Percentiles rank a stretch among this genome's conserved stretches.
These are phyloP conservation scores for Diplolepis rosae DNA, from an alignment of 2,888 invertebrate species.

Conservation along the genomic window DNA sequence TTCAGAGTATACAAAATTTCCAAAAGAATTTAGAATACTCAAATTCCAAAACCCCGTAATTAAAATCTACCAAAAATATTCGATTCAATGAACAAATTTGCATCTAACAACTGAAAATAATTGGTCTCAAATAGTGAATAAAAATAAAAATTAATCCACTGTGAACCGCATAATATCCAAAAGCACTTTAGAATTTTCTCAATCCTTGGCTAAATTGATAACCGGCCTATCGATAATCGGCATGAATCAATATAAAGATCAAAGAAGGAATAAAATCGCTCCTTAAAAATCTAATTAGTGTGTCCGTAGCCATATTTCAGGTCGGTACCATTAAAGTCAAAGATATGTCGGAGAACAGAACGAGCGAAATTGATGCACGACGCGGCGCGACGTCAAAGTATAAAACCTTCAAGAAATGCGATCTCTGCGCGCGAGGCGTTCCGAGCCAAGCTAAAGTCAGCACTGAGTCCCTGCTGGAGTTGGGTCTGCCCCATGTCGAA, in stretches of 20 bases:
- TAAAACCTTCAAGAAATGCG: constrained; percentile 7
- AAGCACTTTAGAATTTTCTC: neutral
- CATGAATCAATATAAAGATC: neutral
- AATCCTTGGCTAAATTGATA: neutral
- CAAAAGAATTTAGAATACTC: no score
- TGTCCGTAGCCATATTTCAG: constrained; percentile 13
- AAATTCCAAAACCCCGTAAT: no score
- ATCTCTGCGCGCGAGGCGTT: constrained; percentile 14
- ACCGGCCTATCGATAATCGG: neutral
- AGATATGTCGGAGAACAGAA: neutral
- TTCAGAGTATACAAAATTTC: no score
- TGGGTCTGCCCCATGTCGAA: constrained; percentile 43
- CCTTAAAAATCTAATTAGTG: neutral
- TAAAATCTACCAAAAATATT: no score
- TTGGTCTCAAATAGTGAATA: no score
- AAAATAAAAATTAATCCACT: neutral
- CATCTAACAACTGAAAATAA: no score
- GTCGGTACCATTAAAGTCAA: constrained; percentile 3
- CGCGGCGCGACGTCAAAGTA: constrained; percentile 21
- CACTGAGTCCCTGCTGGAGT: constrained; percentile 43
- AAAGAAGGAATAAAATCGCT: neutral
- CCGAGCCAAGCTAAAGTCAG: constrained; percentile 34
- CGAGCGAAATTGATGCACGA: constrained; percentile 32
- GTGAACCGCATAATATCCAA: neutral
- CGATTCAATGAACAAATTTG: no score